phyloP scores from a whole-genome alignment of 2,113 vertebrate species.

The Cyanoramphus novaezelandiae region DNA sequence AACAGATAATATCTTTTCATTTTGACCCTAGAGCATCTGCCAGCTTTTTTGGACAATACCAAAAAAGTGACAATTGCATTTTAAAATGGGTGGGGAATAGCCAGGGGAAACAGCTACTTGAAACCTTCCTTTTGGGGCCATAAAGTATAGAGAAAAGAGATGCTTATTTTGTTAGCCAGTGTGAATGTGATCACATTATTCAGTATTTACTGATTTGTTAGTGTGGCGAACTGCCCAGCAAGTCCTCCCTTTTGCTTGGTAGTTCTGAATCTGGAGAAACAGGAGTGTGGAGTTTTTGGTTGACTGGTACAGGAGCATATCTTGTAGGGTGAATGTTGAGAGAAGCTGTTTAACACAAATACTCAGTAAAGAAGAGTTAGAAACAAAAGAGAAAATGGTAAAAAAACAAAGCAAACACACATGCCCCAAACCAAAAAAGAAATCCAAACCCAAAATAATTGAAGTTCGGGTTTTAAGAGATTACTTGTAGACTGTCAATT shows the following conservation, averaged over 20 bases:
- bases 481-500: not conserved
- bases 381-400: not conserved
- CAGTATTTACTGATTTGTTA: not conserved
- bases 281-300: not conserved
- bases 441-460: not conserved
- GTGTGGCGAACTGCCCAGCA: not conserved
- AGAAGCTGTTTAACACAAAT: not conserved
- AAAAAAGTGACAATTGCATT: rapidly evolving
- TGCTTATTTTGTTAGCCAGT: not conserved
- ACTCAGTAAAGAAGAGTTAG: not conserved
- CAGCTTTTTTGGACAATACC: not conserved
- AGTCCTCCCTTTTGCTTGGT: not conserved
- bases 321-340: not conserved
- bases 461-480: not conserved
- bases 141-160: not conserved
- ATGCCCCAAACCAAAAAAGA: not conserved
- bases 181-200: not conserved
- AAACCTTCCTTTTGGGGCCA: not conserved
- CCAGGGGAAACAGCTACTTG: not conserved
- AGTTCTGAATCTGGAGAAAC: not conserved
- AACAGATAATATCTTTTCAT: not conserved
- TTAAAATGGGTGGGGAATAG: not conserved
- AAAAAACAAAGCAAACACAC: not conserved
- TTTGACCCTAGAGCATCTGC: not conserved
- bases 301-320: not conserved